These are phyloP conservation scores for Tauraco hartlaubi DNA, from an alignment of 2,797 vertebrate species.

Conservation along the genomic window DNA sequence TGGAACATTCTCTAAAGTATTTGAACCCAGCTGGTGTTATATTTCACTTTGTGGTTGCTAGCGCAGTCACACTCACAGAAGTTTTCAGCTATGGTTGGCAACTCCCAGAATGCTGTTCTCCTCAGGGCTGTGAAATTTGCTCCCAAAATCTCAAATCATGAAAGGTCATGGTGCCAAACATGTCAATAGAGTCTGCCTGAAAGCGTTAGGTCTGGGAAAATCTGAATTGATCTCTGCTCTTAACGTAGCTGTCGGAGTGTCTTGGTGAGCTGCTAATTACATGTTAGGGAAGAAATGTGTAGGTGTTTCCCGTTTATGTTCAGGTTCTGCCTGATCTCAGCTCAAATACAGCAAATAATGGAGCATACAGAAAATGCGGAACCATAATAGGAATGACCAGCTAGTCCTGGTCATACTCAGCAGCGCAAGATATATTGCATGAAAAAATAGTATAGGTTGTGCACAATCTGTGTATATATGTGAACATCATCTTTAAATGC, in stretches of 20 bases:
- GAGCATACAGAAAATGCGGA: rapidly evolving
- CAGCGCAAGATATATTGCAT: not conserved
- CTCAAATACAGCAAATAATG: not conserved
- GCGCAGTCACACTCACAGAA: not conserved
- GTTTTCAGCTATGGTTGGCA: conserved; percentile 12
- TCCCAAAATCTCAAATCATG: not conserved
- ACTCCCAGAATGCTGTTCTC: not conserved
- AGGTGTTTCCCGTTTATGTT: not conserved
- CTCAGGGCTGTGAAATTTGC: not conserved
- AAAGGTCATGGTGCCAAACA: not conserved
- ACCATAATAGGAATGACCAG: not conserved
- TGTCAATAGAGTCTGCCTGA: not conserved
- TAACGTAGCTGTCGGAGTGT: not conserved
- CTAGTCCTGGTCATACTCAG: not conserved
- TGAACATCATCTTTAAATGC: not conserved
- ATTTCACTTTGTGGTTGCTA: conserved; percentile 34
- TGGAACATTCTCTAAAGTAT: not conserved
- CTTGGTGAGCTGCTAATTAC: not conserved
- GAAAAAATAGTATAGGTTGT: rapidly evolving
- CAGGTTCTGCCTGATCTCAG: not conserved
- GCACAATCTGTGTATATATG: not conserved
- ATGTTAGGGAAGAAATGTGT: not conserved
- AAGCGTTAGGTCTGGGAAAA: not conserved
- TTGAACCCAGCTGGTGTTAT: not conserved
- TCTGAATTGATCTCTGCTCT: not conserved